Percentiles rank a stretch among this genome's conserved stretches.
Evolutionary conservation across 37 sponge, comb jelly and placozoan species (phyloP).

Genomic region (Axinella damicornis): DNA sequence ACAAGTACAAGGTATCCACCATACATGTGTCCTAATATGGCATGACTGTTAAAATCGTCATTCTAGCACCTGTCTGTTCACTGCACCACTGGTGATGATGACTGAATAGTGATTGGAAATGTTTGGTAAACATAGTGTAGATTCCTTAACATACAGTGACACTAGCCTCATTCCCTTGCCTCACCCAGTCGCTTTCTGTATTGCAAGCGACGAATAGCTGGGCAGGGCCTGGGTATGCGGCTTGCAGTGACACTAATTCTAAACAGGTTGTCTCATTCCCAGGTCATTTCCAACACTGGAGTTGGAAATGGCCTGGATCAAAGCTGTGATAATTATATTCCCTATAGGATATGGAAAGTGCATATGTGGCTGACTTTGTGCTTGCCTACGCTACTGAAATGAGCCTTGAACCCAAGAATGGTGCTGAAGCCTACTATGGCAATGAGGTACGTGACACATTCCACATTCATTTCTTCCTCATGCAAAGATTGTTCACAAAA

Average conservation of each 20-base stretch:
- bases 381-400: constrained; percentile 4
- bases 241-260: too few species aligned
- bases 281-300: background rate
- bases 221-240: too few species aligned
- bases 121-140: too few species aligned
- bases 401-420: background rate
- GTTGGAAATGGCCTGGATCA: too few species aligned
- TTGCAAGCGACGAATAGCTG: too few species aligned
- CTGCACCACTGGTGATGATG: background rate
- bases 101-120: constrained; percentile 4
- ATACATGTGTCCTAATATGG: too few species aligned
- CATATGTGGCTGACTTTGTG: constrained; percentile 13
- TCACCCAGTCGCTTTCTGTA: too few species aligned
- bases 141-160: too few species aligned
- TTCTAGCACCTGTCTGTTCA: too few species aligned
- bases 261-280: too few species aligned
- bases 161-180: too few species aligned
- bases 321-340: too few species aligned
- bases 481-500: background rate
- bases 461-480: background rate
- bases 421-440: constrained; percentile 22
- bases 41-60: background rate
- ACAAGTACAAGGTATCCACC: constrained; percentile 55
- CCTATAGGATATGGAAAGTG: constrained; percentile 23
- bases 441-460: constrained; percentile 37